A percentile compares a stretch with the other conserved stretches of the same genome.
Conservation (phyloP, 2,113 vertebrate species). For the Sander lucioperca region DNA sequence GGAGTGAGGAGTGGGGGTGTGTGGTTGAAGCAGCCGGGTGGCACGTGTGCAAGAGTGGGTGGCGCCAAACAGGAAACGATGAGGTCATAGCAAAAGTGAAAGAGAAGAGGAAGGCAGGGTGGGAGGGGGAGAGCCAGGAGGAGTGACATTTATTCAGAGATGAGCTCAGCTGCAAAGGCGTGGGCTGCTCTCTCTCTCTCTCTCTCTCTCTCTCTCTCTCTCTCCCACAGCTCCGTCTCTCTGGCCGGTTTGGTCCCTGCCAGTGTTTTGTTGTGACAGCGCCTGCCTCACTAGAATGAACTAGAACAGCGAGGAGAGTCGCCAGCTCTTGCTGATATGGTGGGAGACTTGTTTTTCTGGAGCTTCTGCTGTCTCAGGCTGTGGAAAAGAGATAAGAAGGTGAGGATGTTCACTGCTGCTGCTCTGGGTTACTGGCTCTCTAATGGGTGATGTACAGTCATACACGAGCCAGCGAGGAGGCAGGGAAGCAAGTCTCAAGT, state of each 20-base stretch:
- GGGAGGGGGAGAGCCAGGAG: slow-evolving; percentile 30
- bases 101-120: slow-evolving; percentile 30
- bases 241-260: slow-evolving; percentile 50
- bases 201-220: slow-evolving; percentile 8
- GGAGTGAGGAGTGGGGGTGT: slow-evolving; percentile 21
- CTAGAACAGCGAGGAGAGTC: slow-evolving; percentile 55
- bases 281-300: slow-evolving; percentile 74
- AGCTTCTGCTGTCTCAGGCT: slow-evolving; percentile 86
- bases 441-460: slow-evolving; percentile 7
- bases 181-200: slow-evolving; percentile 39
- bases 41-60: slow-evolving; percentile 63
- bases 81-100: slow-evolving; percentile 77
- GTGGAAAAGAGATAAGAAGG: slow-evolving; percentile 86
- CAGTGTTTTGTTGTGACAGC: slow-evolving; percentile 75
- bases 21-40: slow-evolving; percentile 34
- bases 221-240: slow-evolving; percentile 39
- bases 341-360: slow-evolving; percentile 85
- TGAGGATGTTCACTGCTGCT: slow-evolving; percentile 67
- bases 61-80: slow-evolving; percentile 78
- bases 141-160: slow-evolving; percentile 78
- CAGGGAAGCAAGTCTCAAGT: slow-evolving; percentile 29
- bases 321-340: slow-evolving; percentile 77
- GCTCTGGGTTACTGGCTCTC: slow-evolving; percentile 20
- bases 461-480: slow-evolving; percentile 23
- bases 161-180: slow-evolving; percentile 83